Conservation (phyloP, 2,797 vertebrate species). For the Buphagus erythrorhynchus region DNA sequence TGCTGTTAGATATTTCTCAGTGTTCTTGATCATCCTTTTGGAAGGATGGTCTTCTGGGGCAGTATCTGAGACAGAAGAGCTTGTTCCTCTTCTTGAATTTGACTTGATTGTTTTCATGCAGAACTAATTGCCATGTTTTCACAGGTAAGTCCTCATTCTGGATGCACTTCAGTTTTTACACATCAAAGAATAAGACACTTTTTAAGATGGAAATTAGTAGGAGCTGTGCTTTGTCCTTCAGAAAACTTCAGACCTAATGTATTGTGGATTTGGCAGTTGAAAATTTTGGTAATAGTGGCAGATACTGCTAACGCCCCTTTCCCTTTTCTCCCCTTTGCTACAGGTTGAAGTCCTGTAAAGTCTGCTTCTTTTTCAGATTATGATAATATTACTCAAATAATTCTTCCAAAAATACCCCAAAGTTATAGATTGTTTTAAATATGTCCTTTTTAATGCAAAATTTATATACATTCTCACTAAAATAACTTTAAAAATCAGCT, state of each 20-base stretch:
- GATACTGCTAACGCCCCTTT: neutral
- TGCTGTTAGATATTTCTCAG: neutral
- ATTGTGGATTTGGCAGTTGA: neutral
- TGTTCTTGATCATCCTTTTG: neutral
- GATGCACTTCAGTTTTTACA: neutral
- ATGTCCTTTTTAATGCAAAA: neutral
- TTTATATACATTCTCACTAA: neutral
- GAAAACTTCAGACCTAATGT: neutral
- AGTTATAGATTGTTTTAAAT: neutral
- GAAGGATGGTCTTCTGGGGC: neutral
- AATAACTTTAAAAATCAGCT: neutral
- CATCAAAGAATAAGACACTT: neutral
- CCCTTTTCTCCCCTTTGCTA: too few relatives aligned
- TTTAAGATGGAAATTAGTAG: neutral
- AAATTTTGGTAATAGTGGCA: neutral
- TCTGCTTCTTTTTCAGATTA: neutral
- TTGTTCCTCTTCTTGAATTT: neutral
- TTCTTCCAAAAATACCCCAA: neutral
- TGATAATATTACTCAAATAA: neutral
- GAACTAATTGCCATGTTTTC: neutral
- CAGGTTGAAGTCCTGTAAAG: neutral
- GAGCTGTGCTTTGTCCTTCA: neutral
- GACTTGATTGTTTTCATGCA: neutral
- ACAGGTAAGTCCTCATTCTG: neutral
- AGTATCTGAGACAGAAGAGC: neutral